Evolutionary conservation across 2,113 vertebrate species (phyloP).

Genomic region (Clarias gariepinus): DNA sequence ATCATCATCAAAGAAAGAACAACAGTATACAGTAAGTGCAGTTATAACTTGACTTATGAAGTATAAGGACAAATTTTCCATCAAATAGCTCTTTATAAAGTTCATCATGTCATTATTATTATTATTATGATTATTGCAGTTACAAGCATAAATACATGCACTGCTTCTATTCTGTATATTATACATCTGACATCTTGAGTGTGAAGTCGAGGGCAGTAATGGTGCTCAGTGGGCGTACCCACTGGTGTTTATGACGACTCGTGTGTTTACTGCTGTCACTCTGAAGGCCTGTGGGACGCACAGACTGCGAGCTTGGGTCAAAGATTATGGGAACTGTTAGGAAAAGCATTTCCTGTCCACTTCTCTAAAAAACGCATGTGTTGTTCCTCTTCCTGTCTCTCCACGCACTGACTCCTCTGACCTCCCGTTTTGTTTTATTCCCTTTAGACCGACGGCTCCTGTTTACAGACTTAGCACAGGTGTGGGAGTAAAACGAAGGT

Average conservation of each 20-base stretch:
- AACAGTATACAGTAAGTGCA: no score
- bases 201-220: neutral
- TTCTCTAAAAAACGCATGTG: neutral
- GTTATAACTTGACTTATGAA: no score
- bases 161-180: neutral
- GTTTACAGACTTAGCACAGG: neutral
- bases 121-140: neutral
- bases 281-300: conserved; percentile 7
- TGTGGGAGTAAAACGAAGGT: no score
- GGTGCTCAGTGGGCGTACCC: neutral
- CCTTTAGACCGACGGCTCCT: neutral
- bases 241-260: neutral
- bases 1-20: no score
- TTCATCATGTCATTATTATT: neutral
- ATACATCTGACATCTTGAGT: neutral
- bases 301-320: conserved; percentile 7
- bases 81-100: no score
- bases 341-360: conserved; percentile 17
- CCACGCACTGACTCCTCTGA: neutral
- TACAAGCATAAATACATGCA: neutral
- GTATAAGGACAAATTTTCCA: no score
- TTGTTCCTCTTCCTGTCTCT: neutral
- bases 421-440: neutral
- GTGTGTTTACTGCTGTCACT: conserved; percentile 10
- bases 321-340: conserved; percentile 20